Percentiles rank a stretch among this genome's conserved stretches.
Evolutionary conservation across 1,140 invertebrate species (phyloP).

Genomic region (Coelopa frigida): DNA sequence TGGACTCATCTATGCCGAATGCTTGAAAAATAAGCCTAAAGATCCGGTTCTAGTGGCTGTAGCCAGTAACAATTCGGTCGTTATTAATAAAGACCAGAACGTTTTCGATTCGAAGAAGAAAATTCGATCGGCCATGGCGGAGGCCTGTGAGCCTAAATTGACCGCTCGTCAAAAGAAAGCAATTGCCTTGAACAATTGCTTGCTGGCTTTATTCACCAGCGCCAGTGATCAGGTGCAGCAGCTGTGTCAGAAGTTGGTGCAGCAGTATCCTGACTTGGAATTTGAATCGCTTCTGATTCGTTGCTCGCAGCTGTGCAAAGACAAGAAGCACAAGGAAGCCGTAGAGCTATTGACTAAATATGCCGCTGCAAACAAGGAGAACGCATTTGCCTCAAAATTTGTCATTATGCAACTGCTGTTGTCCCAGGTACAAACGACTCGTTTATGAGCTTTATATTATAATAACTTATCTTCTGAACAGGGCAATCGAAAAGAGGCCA

Average conservation of each 20-base stretch:
- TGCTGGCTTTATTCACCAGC: constrained; percentile 80
- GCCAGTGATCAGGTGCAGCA: constrained; percentile 80
- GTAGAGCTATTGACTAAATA: constrained; percentile 61
- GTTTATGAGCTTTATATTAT: not conserved
- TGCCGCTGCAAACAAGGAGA: constrained; percentile 46
- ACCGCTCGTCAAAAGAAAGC: constrained; percentile 68
- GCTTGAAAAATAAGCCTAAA: constrained; percentile 69
- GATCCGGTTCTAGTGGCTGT: constrained; percentile 83
- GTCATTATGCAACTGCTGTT: constrained; percentile 62
- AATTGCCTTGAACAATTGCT: constrained; percentile 84
- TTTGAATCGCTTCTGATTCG: constrained; percentile 59
- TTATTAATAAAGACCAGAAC: constrained; percentile 90
- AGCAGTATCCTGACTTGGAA: constrained; percentile 56
- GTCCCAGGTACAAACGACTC: constrained; percentile 44
- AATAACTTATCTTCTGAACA: constrained; percentile 37
- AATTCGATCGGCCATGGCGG: constrained; percentile 81
- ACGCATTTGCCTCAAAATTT: constrained; percentile 50
- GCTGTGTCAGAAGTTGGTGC: constrained; percentile 62
- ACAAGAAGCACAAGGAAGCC: constrained; percentile 68
- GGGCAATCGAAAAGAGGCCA: constrained; percentile 70
- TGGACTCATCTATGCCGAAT: constrained; percentile 68
- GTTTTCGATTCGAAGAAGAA: constrained; percentile 96
- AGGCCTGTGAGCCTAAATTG: constrained; percentile 78
- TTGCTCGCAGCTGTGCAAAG: constrained; percentile 61
- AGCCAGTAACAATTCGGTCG: constrained; percentile 87